phyloP scores from a whole-genome alignment of 2,888 invertebrate genomes.

The Atrina japonica region DNA sequence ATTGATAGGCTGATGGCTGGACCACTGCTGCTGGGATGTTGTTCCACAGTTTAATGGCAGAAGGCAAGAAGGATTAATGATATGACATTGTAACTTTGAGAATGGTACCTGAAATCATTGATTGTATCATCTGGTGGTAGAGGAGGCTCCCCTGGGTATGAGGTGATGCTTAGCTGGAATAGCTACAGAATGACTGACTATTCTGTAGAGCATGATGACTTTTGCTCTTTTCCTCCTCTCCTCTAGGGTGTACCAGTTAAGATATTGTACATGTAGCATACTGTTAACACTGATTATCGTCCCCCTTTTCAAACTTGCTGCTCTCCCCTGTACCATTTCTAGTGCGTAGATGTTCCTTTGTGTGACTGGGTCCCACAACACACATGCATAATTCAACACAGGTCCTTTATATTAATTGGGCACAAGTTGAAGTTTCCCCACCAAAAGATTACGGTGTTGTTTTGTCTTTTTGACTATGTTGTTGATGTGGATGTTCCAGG shows the following conservation, averaged over 20 bases:
- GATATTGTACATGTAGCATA: not conserved
- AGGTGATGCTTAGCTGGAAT: not conserved
- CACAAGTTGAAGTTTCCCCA: too few species aligned
- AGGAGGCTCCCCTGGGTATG: not conserved
- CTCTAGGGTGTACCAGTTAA: too few species aligned
- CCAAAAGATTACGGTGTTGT: too few species aligned
- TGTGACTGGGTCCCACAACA: not conserved
- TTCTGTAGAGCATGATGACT: constrained; percentile 3
- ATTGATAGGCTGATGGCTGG: not conserved
- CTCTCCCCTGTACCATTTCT: not conserved
- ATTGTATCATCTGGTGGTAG: not conserved
- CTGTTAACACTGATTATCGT: not conserved
- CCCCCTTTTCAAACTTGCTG: not conserved
- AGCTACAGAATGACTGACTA: not conserved
- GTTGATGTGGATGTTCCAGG: too few species aligned
- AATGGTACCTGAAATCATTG: too few species aligned
- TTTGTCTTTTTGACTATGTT: too few species aligned
- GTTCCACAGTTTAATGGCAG: not conserved
- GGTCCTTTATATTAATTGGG: not conserved
- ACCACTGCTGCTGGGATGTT: not conserved
- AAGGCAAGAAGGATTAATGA: too few species aligned
- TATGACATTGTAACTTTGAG: too few species aligned
- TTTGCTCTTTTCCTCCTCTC: not conserved
- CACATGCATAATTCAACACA: not conserved
- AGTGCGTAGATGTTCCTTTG: not conserved